Evolutionary conservation across 2,888 invertebrate species (phyloP).

Genomic region (Limnephilus marmoratus): DNA sequence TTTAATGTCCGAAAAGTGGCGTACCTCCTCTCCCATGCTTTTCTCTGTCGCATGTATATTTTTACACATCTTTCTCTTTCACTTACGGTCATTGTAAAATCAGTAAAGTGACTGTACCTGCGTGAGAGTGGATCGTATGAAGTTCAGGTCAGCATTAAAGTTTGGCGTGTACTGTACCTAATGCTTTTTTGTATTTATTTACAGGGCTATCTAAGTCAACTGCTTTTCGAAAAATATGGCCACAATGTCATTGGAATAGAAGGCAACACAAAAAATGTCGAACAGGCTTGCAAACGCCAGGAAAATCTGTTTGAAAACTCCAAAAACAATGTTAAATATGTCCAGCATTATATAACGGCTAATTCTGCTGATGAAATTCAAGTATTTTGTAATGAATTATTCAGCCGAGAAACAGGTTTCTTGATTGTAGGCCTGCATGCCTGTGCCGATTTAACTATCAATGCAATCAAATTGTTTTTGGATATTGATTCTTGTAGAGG

Average conservation of each 20-base stretch:
- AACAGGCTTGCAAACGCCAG: constrained; percentile 79
- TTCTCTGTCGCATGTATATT: too few species aligned
- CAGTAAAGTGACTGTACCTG: too few species aligned
- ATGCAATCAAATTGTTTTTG: constrained; percentile 81
- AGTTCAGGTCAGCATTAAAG: too few species aligned
- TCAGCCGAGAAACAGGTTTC: constrained; percentile 70
- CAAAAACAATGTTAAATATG: constrained; percentile 77
- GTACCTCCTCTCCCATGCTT: too few species aligned
- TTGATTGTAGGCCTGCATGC: constrained; percentile 83
- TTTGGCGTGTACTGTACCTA: not conserved
- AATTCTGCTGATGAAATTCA: constrained; percentile 75
- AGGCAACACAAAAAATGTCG: constrained; percentile 77
- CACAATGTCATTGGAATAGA: constrained; percentile 84
- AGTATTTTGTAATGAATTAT: constrained; percentile 71
- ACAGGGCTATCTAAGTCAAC: constrained; percentile 85
- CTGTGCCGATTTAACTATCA: constrained; percentile 86
- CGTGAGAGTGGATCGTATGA: too few species aligned
- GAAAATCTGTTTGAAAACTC: constrained; percentile 76
- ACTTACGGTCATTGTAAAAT: too few species aligned
- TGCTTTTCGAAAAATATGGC: constrained; percentile 78
- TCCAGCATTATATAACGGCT: constrained; percentile 77
- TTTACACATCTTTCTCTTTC: too few species aligned
- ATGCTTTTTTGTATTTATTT: constrained; percentile 5
- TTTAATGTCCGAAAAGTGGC: too few species aligned
- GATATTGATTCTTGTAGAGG: constrained; percentile 77